These are phyloP conservation scores for Sinella curviseta DNA, from an alignment of 1,140 invertebrate species.

Conservation along the genomic window DNA sequence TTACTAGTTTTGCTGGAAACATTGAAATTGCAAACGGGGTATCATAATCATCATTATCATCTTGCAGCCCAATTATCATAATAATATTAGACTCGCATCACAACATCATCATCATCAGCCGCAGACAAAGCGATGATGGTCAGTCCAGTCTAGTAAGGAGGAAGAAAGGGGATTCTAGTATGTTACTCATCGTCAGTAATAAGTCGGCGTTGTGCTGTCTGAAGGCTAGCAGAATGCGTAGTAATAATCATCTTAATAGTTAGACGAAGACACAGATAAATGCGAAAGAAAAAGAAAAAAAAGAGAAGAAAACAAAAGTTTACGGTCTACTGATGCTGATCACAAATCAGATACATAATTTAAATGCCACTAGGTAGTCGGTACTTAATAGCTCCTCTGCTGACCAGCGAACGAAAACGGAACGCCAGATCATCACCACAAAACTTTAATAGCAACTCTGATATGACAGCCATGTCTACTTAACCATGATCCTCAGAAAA, in stretches of 20 bases:
- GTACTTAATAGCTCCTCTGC: background rate
- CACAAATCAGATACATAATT: background rate
- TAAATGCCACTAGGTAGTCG: background rate
- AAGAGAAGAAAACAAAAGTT: no score
- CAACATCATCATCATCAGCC: background rate
- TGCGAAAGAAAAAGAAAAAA: background rate
- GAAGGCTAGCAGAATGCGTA: background rate
- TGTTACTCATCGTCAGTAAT: background rate
- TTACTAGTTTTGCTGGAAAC: constrained; percentile 2
- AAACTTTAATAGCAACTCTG: background rate
- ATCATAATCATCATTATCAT: constrained; percentile 11
- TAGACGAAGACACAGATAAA: background rate
- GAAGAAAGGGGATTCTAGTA: background rate
- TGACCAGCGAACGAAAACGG: no score
- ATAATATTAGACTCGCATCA: background rate
- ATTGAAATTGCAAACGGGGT: background rate
- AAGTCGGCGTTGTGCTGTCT: constrained; percentile 1
- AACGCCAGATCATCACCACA: no score
- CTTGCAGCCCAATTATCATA: constrained; percentile 9
- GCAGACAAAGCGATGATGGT: background rate
- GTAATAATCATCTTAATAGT: background rate
- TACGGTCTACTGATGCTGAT: background rate
- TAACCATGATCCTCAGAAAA: background rate
- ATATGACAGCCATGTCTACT: constrained; percentile 14
- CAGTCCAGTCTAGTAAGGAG: no score